Evolutionary conservation across 2,113 vertebrate genomes (phyloP).

Genomic region (Silurus asotus): DNA sequence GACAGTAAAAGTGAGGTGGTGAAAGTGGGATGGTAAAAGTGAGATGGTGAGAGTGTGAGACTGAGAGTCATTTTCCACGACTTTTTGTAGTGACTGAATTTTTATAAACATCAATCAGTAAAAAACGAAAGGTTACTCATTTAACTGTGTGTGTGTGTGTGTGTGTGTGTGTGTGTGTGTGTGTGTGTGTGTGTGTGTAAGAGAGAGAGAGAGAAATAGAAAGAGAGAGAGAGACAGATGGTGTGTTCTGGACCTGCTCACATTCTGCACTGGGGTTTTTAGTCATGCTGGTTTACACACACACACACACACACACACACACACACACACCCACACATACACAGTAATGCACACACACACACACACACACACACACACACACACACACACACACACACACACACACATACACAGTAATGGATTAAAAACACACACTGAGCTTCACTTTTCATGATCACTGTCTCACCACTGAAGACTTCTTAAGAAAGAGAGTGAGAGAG

Average conservation of each 20-base stretch:
- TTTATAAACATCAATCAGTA: too few relatives aligned
- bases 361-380: background rate
- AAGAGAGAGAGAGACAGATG: background rate
- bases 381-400: background rate
- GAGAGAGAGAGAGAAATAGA: background rate
- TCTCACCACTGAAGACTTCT: background rate
- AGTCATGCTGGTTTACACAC: constrained; percentile 2
- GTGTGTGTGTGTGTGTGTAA: background rate
- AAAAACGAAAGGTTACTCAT: too few relatives aligned
- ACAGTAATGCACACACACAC: background rate
- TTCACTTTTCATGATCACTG: background rate
- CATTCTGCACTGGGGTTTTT: constrained; percentile 13
- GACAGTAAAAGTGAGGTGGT: too few relatives aligned
- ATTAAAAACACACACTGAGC: constrained; percentile 2
- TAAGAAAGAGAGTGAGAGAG: background rate
- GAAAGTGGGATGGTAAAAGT: too few relatives aligned
- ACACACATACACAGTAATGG: background rate
- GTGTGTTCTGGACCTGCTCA: constrained; percentile 8
- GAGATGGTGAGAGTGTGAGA: too few relatives aligned
- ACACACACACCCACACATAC: background rate
- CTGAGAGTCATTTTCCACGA: too few relatives aligned
- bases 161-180: constrained; percentile 15
- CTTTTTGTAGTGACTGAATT: too few relatives aligned
- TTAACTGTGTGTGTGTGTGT: background rate
- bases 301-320: background rate